Evolutionary conservation across 2,888 invertebrate species (phyloP).

Genomic region (Xestia sexstrigata): DNA sequence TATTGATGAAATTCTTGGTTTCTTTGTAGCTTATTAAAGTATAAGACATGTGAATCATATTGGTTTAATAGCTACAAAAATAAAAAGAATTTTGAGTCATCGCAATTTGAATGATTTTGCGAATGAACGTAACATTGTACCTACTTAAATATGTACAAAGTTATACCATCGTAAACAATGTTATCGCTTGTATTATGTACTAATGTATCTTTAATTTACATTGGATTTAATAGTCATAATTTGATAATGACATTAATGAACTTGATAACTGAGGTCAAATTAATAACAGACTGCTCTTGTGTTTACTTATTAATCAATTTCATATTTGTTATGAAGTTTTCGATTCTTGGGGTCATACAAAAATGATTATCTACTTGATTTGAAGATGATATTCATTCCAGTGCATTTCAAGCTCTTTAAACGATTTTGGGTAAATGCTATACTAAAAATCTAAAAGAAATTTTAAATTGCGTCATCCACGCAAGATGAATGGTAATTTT

Average conservation of each 20-base stretch:
- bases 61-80: constrained; percentile 57
- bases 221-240: constrained; percentile 50
- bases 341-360: background rate
- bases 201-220: constrained; percentile 55
- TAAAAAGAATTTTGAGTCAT: constrained; percentile 74
- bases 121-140: constrained; percentile 68
- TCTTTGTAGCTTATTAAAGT: constrained; percentile 9
- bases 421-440: background rate
- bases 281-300: constrained; percentile 32
- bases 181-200: constrained; percentile 65
- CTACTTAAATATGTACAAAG: constrained; percentile 61
- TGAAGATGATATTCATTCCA: background rate
- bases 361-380: background rate
- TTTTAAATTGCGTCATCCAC: constrained; percentile 17
- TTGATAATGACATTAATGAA: constrained; percentile 59
- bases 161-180: constrained; percentile 75
- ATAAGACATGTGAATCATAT: constrained; percentile 51
- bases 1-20: constrained; percentile 29
- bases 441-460: background rate
- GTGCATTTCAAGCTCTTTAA: background rate
- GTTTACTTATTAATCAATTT: constrained; percentile 44
- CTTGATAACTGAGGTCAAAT: constrained; percentile 50
- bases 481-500: constrained; percentile 29
- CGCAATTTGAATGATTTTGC: constrained; percentile 66
- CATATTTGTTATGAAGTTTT: constrained; percentile 10